Conservation (phyloP, 2,888 invertebrate genomes). For the Pediacus dermestoides region DNA sequence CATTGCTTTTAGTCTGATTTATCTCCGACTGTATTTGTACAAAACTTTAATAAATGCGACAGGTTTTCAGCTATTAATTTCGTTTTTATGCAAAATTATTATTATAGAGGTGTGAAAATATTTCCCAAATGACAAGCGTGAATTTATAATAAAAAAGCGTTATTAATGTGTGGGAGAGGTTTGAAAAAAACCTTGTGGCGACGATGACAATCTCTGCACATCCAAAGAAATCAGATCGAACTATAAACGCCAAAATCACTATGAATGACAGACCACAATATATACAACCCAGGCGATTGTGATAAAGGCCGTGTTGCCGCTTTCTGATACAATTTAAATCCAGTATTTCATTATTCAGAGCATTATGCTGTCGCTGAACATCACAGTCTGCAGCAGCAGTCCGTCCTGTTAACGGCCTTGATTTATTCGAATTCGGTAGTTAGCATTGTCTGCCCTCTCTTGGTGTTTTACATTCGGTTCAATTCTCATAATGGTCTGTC, state of each 20-base stretch:
- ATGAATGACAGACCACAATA: slow-evolving; percentile 38
- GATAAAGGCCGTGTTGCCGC: slow-evolving; percentile 17
- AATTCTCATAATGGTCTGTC: slow-evolving; percentile 35
- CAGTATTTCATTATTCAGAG: slow-evolving; percentile 48
- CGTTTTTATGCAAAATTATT: no score
- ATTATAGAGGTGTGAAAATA: no score
- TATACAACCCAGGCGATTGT: slow-evolving; percentile 28
- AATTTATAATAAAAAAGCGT: no score
- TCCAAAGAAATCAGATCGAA: no score
- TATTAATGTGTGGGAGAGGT: slow-evolving; percentile 17
- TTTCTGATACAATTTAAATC: slow-evolving; percentile 47
- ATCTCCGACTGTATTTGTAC: no score
- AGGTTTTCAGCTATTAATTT: no score
- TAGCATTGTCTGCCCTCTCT: slow-evolving; percentile 40
- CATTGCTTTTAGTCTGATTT: no score
- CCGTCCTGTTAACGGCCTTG: slow-evolving; percentile 47
- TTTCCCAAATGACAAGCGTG: no score
- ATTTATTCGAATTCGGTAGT: slow-evolving; percentile 46
- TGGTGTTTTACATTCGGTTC: slow-evolving; percentile 36
- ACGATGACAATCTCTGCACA: slow-evolving; percentile 15
- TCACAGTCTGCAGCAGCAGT: slow-evolving; percentile 40
- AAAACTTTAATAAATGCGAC: no score
- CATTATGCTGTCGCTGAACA: slow-evolving; percentile 44
- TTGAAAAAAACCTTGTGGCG: slow-evolving; percentile 10
- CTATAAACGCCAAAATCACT: slow-evolving; percentile 38